Evolutionary conservation across 2,888 invertebrate genomes (phyloP), one percentile per base, ranked within the genome.

Genomic region (Parelbella ahira): DNA sequence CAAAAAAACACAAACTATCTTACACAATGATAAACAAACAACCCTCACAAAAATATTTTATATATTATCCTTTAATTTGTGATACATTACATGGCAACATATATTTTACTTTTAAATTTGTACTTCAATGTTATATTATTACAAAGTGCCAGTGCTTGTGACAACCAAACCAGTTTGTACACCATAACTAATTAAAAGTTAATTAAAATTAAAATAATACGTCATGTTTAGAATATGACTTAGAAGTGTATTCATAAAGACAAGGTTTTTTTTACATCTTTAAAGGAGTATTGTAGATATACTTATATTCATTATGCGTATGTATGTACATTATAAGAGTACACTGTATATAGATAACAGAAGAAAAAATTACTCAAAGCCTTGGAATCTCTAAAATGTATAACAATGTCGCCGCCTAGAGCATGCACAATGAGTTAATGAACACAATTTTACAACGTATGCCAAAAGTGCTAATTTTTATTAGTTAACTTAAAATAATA

Each of bases 41-140:
- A 36, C 34, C 24, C 42, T 49, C 44, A 43, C 18, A 33, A 21
- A 27, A 27, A 34, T 36, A 25, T 6, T 23, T 25, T 30, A 32
- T 15, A 33, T 27, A 41, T 18, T 32, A 27, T 10, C 15, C 24
- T 41, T 41, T 25, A 24, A 24, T 44, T 58, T 66, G 64, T 30
- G 38, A 29, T 30, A 21, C 9, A 25, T 67, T 64, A 67, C 71
- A 80, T 80, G 79, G 80, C 80, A 78, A 71, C 69, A 58, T 58
- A 63, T 56, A 34, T 45, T 53, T 60, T 58, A 63, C 63, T 47
- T 60, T 59, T 60, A 61, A 63, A 47, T 79, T 79, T 77, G 77
- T 79, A 79, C 79, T 77, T 65, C 54, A 54, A 60, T 56, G 58
- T 51, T 55, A 49, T 18, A 43, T 38, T n/a, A 30, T 24, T 19